Evolutionary conservation across 2,888 invertebrate genomes (phyloP).

Genomic region (Lochmaea capreae): DNA sequence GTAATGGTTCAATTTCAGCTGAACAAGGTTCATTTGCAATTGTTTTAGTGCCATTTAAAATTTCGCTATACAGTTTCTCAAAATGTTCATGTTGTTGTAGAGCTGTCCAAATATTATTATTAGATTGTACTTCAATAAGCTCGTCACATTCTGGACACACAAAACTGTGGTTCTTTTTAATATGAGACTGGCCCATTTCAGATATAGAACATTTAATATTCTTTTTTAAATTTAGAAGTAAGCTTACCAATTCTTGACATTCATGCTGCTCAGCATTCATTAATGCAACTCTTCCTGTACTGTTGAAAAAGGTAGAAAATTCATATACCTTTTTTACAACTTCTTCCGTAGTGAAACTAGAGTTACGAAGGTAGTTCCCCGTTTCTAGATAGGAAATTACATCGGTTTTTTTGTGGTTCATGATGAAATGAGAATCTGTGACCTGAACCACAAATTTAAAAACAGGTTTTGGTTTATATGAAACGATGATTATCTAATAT

Average conservation of each 20-base stretch:
- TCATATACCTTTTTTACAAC: slow-evolving; percentile 45
- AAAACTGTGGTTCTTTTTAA: slow-evolving; percentile 36
- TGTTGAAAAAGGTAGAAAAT: slow-evolving; percentile 50
- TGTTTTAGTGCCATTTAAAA: slow-evolving; percentile 38
- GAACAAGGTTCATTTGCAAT: slow-evolving; percentile 13
- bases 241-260: slow-evolving; percentile 44
- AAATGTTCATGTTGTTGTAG: slow-evolving; percentile 53
- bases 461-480: background rate
- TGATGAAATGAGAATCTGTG: slow-evolving; percentile 2
- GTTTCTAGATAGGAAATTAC: slow-evolving; percentile 31
- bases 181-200: slow-evolving; percentile 43
- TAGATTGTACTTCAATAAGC: slow-evolving; percentile 40
- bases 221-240: slow-evolving; percentile 50
- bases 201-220: slow-evolving; percentile 47
- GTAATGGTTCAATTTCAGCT: slow-evolving; percentile 6
- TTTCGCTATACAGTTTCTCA: slow-evolving; percentile 45
- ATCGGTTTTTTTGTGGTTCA: slow-evolving; percentile 13
- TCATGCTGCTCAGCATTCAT: slow-evolving; percentile 41
- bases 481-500: background rate
- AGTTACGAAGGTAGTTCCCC: slow-evolving; percentile 22
- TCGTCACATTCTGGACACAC: slow-evolving; percentile 49
- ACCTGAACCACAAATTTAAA: background rate
- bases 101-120: slow-evolving; percentile 49
- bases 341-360: slow-evolving; percentile 15
- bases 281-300: slow-evolving; percentile 44